Evolutionary conservation across 1,140 invertebrate genomes (phyloP), one percentile per base, ranked within the genome.

Genomic region (Ips typographus): DNA sequence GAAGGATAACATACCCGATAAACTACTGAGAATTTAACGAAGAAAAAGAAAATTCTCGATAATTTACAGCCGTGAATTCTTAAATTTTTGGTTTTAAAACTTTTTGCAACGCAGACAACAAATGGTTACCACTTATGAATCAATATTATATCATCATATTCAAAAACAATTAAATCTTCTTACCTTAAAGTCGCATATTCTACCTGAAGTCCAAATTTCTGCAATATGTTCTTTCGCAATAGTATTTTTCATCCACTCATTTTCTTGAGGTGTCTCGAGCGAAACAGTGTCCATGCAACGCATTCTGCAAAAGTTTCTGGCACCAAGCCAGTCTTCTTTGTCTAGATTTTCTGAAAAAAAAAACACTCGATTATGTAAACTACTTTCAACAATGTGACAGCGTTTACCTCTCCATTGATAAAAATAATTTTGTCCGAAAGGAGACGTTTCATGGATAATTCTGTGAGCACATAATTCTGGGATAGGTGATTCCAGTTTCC

Each of bases 241-340:
- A 66, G 86, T 86, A 66, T 84, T 84, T 79, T 94, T 94, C 74
- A 94, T 88, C 84, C 90, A 92, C 77, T 92, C 90, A 73, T 94
- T 94, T 81, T 94, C 91, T 36, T 86, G 85, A 55, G 87, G 89
- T 61, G 90, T 92, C 81, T 94, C 91, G 73, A 94, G 80, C 2
- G 90, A 92, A 4, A 94, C 87, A 8, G 91, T 85, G 78, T 94
- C 92, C 92, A 94, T 94, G 80, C 92, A 94, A 39, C 91, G 85
- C 79, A 90, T 86, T 72, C 92, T 85, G 79, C 92, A 94, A 82
- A 87, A 94, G 79, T 94, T 94, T 73, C 92, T 85, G 1, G 86
- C 91, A 8, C 86, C 87, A 42, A 94, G 80, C 92, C 92, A 94
- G 79, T 94, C 91, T 72, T 89, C 82, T 80, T 92, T 90, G 37